Percentiles rank a stretch among this genome's conserved stretches.
Conservation (phyloP, 2,888 invertebrate genomes). For the Torymus tubicola region DNA sequence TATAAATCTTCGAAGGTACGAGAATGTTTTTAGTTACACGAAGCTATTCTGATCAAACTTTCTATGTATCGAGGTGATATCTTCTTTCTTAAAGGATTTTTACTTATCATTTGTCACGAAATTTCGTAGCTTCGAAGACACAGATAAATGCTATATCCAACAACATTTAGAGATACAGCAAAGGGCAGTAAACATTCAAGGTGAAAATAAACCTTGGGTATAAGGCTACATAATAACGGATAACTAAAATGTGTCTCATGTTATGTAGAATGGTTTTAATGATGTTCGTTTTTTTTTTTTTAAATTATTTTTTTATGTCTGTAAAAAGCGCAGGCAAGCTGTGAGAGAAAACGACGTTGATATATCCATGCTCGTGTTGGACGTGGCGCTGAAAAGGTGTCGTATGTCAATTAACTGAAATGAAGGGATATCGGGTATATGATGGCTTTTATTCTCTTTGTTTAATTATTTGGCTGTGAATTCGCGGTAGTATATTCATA, state of each 20-base stretch:
- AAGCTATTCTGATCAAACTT: background rate
- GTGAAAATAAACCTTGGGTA: slow-evolving; percentile 56
- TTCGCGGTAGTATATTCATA: slow-evolving; percentile 20
- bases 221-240: slow-evolving; percentile 26
- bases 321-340: slow-evolving; percentile 53
- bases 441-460: slow-evolving; percentile 8
- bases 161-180: slow-evolving; percentile 60
- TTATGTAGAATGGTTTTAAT: slow-evolving; percentile 36
- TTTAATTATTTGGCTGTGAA: slow-evolving; percentile 25
- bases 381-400: slow-evolving; percentile 41
- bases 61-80: background rate
- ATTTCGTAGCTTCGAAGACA: slow-evolving; percentile 61
- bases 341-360: slow-evolving; percentile 26
- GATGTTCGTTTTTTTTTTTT: slow-evolving; percentile 34
- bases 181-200: slow-evolving; percentile 61
- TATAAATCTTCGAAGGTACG: slow-evolving; percentile 48
- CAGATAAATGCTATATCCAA: slow-evolving; percentile 53
- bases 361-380: slow-evolving; percentile 45
- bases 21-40: slow-evolving; percentile 23
- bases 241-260: slow-evolving; percentile 43
- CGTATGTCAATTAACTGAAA: slow-evolving; percentile 31
- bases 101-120: slow-evolving; percentile 4
- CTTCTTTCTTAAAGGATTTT: slow-evolving; percentile 2
- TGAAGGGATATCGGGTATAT: slow-evolving; percentile 27
- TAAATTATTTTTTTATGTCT: slow-evolving; percentile 31